Conservation (phyloP, 2,888 invertebrate species). For the Aromia moschata region DNA sequence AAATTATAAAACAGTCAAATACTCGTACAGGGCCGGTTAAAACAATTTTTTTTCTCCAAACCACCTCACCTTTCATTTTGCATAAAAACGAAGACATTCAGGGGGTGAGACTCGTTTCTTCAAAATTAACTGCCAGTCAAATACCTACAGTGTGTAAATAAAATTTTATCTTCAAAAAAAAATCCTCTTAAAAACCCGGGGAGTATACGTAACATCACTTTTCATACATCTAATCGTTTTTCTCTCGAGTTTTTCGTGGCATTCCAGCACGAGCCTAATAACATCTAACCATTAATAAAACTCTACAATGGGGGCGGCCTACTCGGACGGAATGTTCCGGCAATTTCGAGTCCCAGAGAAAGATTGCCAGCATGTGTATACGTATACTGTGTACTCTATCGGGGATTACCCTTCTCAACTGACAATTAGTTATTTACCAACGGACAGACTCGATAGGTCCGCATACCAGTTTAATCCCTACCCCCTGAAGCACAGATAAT, state of each 20-base stretch:
- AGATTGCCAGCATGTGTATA: slow-evolving; percentile 10
- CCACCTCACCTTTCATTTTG: no score
- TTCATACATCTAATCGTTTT: slow-evolving; percentile 10
- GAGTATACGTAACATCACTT: no score
- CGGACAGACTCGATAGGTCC: slow-evolving; percentile 34
- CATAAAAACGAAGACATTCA: no score
- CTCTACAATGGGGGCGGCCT: background rate
- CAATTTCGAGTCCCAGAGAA: slow-evolving; percentile 20
- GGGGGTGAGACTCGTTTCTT: no score
- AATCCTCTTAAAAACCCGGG: no score
- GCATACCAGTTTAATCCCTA: slow-evolving; percentile 18
- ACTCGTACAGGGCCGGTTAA: no score
- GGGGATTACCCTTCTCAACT: slow-evolving; percentile 41
- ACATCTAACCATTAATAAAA: slow-evolving; percentile 23
- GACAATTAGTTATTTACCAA: slow-evolving; percentile 44
- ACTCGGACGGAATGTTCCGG: background rate
- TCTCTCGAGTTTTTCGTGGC: slow-evolving; percentile 10
- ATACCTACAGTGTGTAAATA: no score
- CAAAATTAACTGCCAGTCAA: no score
- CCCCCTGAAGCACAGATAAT: slow-evolving; percentile 18
- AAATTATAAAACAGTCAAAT: no score
- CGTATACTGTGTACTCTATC: slow-evolving; percentile 27
- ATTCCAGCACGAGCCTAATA: slow-evolving; percentile 20
- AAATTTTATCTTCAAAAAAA: no score
- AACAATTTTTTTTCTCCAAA: no score